Percentiles rank a stretch among this genome's conserved stretches.
These are phyloP conservation scores for Eupithecia exiguata DNA, from an alignment of 2,888 invertebrate species.

Conservation along the genomic window DNA sequence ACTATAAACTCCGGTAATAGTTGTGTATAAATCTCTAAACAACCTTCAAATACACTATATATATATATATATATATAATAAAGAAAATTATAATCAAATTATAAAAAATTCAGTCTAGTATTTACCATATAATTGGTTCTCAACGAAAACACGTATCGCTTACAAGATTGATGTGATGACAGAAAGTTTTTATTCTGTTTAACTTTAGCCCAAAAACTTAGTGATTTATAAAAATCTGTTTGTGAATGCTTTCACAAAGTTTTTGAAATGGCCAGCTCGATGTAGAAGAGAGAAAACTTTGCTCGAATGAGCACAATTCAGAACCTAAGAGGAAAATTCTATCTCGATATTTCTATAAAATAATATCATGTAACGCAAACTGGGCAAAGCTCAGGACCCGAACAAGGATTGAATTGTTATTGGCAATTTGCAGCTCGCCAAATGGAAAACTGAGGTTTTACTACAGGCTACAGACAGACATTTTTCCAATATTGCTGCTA, in stretches of 20 bases:
- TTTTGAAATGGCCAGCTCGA: slow-evolving; percentile 40
- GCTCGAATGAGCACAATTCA: slow-evolving; percentile 11
- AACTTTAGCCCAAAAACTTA: slow-evolving; percentile 59
- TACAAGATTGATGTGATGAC: slow-evolving; percentile 62
- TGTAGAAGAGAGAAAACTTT: slow-evolving; percentile 31
- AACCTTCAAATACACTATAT: not conserved
- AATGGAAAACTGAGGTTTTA: slow-evolving; percentile 38
- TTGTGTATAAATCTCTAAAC: not conserved
- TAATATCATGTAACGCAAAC: slow-evolving; percentile 32
- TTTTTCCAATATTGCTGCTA: slow-evolving; percentile 41
- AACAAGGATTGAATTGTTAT: slow-evolving; percentile 44
- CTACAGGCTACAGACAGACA: slow-evolving; percentile 6
- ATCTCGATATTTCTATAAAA: slow-evolving; percentile 22
- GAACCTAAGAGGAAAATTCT: slow-evolving; percentile 11
- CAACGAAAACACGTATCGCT: not conserved
- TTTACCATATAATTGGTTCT: too few relatives aligned
- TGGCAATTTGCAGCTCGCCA: slow-evolving; percentile 42
- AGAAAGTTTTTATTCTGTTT: slow-evolving; percentile 56
- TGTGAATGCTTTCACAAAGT: slow-evolving; percentile 53
- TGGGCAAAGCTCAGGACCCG: slow-evolving; percentile 35
- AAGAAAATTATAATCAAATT: too few relatives aligned
- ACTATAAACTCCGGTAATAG: slow-evolving; percentile 12
- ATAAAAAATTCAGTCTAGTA: too few relatives aligned
- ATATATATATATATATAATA: not conserved
- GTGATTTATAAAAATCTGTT: slow-evolving; percentile 67